These are phyloP conservation scores for Atta texana DNA, from an alignment of 1,140 invertebrate genomes.

Conservation along the genomic window DNA sequence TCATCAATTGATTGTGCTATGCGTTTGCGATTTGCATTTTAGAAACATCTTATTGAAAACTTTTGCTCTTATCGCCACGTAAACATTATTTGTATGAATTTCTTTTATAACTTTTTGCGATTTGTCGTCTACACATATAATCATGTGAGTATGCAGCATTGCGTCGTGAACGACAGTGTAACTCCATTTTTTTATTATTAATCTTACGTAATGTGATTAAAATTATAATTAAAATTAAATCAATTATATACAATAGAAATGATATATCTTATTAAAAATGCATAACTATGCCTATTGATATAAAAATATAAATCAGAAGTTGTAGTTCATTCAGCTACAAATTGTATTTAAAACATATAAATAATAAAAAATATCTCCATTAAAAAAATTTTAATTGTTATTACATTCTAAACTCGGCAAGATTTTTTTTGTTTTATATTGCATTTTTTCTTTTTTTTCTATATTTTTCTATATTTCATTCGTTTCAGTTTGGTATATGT, in stretches of 20 bases:
- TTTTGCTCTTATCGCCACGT: neutral
- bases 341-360: neutral
- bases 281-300: neutral
- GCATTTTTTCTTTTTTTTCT: neutral
- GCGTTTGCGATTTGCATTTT: slow-evolving; percentile 30
- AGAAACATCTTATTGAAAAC: slow-evolving; percentile 12
- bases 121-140: neutral
- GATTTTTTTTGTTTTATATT: neutral
- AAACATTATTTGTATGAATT: neutral
- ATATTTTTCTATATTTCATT: neutral
- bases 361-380: neutral
- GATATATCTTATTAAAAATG: neutral
- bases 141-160: neutral
- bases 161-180: neutral
- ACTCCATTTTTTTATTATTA: neutral
- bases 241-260: neutral
- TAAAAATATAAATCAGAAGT: neutral
- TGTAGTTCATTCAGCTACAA: neutral
- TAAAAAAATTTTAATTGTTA: neutral
- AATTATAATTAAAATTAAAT: neutral
- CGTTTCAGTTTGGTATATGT: neutral
- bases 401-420: neutral
- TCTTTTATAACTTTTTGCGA: neutral
- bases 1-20: neutral
- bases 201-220: neutral